phyloP scores from a whole-genome alignment of 1,140 invertebrate species.

The Penaeus vannamei region DNA sequence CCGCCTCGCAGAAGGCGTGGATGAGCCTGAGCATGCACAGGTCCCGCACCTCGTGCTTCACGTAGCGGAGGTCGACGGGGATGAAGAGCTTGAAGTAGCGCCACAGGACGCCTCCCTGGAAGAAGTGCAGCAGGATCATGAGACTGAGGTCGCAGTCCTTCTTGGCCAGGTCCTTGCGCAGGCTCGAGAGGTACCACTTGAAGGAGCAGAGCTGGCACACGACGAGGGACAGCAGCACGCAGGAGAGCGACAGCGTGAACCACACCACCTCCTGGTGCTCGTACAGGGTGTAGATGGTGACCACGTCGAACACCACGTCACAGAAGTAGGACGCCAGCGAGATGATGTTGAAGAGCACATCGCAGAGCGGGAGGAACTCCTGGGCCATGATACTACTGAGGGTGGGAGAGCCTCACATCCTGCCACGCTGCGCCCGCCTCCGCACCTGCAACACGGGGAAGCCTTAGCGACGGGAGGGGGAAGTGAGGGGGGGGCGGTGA shows the following conservation, averaged over 20 bases:
- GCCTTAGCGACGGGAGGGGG: too few relatives aligned
- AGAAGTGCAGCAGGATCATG: conserved; percentile 79
- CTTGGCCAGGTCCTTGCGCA: conserved; percentile 59
- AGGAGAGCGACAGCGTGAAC: conserved; percentile 65
- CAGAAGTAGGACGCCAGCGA: conserved; percentile 92
- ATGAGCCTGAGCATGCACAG: conserved; percentile 85
- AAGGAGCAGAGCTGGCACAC: conserved; percentile 68
- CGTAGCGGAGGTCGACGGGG: conserved; percentile 85
- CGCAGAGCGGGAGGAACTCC: conserved; percentile 78
- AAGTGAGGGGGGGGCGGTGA: too few relatives aligned
- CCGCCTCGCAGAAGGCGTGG: conserved; percentile 89
- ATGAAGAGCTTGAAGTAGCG: conserved; percentile 89
- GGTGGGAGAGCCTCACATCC: conserved; percentile 53
- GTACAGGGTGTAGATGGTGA: conserved; percentile 84
- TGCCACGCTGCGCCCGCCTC: conserved; percentile 41
- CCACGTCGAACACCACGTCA: conserved; percentile 89
- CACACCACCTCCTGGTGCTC: conserved; percentile 68
- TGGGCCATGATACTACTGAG: conserved; percentile 60
- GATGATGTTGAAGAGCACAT: conserved; percentile 92
- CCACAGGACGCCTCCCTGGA: conserved; percentile 89
- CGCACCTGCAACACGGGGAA: conserved; percentile 14
- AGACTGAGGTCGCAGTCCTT: conserved; percentile 65
- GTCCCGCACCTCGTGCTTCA: conserved; percentile 87
- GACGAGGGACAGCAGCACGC: conserved; percentile 66
- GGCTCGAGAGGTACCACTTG: conserved; percentile 67